Conservation (phyloP, 2,888 invertebrate genomes). For the Mechanitis messenoides region DNA sequence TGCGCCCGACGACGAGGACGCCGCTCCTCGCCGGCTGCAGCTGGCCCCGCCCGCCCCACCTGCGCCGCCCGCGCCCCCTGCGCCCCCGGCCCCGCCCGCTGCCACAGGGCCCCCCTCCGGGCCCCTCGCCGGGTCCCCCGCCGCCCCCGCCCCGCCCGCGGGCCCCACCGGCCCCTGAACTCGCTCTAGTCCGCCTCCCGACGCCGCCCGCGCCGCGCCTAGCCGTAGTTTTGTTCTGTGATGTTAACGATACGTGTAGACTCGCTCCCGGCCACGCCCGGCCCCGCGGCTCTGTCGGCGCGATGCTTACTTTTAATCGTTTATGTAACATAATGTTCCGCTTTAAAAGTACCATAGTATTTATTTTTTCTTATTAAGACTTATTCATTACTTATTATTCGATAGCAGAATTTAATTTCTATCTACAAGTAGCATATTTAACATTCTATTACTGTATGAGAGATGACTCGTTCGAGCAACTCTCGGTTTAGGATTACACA, state of each 20-base stretch:
- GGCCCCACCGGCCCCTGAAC: slow-evolving; percentile 38
- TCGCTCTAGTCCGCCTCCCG: slow-evolving; percentile 27
- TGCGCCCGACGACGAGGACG: slow-evolving; percentile 44
- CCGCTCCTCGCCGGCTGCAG: slow-evolving; percentile 29
- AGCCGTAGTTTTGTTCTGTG: slow-evolving; percentile 66
- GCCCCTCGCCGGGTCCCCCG: slow-evolving; percentile 31
- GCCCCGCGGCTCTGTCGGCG: slow-evolving; percentile 28
- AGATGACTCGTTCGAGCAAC: slow-evolving; percentile 18
- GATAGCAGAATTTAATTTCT: slow-evolving; percentile 46
- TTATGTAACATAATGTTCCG: slow-evolving; percentile 59
- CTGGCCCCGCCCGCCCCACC: slow-evolving; percentile 36
- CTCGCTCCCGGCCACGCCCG: slow-evolving; percentile 20
- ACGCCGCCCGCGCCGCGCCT: slow-evolving; percentile 38
- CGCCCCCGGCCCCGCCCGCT: slow-evolving; percentile 30
- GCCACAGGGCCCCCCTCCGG: slow-evolving; percentile 32
- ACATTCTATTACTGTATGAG: slow-evolving; percentile 37
- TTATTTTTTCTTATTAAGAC: slow-evolving; percentile 55
- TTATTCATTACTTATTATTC: slow-evolving; percentile 49
- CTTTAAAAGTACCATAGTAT: slow-evolving; percentile 69
- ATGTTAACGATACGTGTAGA: slow-evolving; percentile 53
- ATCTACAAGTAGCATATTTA: slow-evolving; percentile 44
- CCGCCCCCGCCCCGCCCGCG: slow-evolving; percentile 31
- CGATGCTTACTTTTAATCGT: slow-evolving; percentile 40
- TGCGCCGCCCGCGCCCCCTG: slow-evolving; percentile 32
- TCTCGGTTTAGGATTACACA: slow-evolving; percentile 9